These are phyloP conservation scores for Agonopterix alstromeriana DNA, from an alignment of 2,888 invertebrate genomes.

Conservation along the genomic window DNA sequence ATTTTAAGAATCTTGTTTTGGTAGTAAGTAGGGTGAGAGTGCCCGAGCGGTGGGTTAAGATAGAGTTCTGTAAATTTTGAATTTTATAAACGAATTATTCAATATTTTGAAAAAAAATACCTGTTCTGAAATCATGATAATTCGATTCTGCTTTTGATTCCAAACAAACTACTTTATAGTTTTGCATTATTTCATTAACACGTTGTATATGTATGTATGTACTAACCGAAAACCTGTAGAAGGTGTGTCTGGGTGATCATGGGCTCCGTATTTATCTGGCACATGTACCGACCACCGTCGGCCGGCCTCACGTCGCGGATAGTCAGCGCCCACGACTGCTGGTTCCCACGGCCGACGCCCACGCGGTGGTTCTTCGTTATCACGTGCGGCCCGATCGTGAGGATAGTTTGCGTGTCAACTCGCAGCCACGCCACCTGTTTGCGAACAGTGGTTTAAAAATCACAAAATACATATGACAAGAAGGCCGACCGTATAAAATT, in stretches of 20 bases:
- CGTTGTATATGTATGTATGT: neutral
- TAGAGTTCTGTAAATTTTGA: too few relatives aligned
- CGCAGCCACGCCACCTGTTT: constrained; percentile 90
- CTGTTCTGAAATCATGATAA: too few relatives aligned
- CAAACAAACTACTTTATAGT: too few relatives aligned
- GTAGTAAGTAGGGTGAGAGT: too few relatives aligned
- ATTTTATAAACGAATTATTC: too few relatives aligned
- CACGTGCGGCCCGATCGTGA: constrained; percentile 90
- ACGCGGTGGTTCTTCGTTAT: constrained; percentile 93
- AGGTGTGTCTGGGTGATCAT: constrained; percentile 75
- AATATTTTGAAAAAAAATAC: too few relatives aligned
- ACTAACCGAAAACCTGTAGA: constrained; percentile 47
- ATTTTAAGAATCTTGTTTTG: too few relatives aligned
- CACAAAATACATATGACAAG: neutral
- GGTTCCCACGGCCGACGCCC: constrained; percentile 83
- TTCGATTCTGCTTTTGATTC: too few relatives aligned
- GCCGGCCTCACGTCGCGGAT: constrained; percentile 85
- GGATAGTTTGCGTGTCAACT: constrained; percentile 92
- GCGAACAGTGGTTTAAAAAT: neutral
- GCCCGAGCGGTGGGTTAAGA: too few relatives aligned
- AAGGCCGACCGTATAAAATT: neutral
- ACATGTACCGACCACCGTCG: constrained; percentile 90
- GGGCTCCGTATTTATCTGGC: constrained; percentile 80
- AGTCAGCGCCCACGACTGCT: constrained; percentile 85
- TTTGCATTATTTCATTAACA: too few relatives aligned